Conservation (phyloP, 2,888 invertebrate species). For the Fabriciana adippe region DNA sequence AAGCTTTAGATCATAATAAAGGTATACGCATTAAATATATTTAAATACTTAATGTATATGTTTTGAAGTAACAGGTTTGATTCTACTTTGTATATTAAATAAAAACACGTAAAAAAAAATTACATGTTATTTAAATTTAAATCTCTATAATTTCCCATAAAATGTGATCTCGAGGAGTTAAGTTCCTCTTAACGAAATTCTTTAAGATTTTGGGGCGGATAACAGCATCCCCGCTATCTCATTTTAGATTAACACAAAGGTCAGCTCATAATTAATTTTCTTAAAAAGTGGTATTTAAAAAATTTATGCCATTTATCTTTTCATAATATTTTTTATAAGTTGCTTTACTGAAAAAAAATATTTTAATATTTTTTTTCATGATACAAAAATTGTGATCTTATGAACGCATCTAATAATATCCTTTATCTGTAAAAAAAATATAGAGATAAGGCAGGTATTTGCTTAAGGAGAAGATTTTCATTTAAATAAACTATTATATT, state of each 20-base stretch:
- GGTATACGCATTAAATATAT: no score
- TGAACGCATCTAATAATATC: no score
- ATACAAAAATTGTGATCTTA: neutral
- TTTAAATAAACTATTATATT: no score
- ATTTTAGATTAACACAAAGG: conserved; percentile 29
- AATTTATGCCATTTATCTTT: conserved; percentile 12
- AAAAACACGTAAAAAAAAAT: conserved; percentile 13
- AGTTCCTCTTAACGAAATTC: conserved; percentile 25
- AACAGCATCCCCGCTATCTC: conserved; percentile 30
- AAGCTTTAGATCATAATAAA: no score
- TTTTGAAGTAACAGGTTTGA: no score
- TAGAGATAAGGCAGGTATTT: neutral
- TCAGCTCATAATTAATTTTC: conserved; percentile 25
- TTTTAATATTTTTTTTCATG: neutral
- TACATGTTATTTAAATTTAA: conserved; percentile 21
- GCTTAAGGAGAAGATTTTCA: neutral
- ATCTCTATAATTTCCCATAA: conserved; percentile 12
- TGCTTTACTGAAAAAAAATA: neutral
- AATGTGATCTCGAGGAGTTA: conserved; percentile 19
- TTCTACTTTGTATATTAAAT: neutral
- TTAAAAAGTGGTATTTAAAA: conserved; percentile 19
- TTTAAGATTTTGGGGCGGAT: conserved; percentile 27
- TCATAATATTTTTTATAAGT: conserved; percentile 1
- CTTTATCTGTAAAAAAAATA: no score
- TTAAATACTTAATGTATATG: no score